Conservation (phyloP, 2,797 vertebrate species). For the Xenops minutus region DNA sequence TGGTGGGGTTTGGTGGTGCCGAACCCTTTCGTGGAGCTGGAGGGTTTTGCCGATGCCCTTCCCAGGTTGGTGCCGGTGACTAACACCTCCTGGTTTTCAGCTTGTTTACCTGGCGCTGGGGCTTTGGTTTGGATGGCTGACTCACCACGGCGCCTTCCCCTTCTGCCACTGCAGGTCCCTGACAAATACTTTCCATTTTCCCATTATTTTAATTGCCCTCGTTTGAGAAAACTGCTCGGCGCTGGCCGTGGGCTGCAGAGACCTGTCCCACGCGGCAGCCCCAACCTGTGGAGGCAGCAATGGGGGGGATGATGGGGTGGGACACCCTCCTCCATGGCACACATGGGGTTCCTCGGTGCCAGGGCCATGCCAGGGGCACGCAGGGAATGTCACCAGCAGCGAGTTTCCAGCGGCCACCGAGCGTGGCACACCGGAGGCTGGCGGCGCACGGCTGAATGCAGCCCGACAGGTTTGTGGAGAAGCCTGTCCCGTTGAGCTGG, state of each 20-base stretch:
- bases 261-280: background rate
- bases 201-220: conserved; percentile 27
- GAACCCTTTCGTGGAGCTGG: rapidly evolving
- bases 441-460: background rate
- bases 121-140: background rate
- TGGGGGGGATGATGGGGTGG: rapidly evolving
- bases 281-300: rapidly evolving
- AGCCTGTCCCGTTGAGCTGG: conserved; percentile 30
- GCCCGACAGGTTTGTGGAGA: conserved; percentile 29
- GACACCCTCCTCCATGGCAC: rapidly evolving
- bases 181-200: conserved; percentile 42
- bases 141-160: background rate
- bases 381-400: background rate
- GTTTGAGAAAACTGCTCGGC: background rate
- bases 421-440: background rate
- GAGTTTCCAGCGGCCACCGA: background rate
- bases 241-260: background rate
- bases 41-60: background rate
- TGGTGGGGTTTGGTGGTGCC: background rate
- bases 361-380: rapidly evolving
- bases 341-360: rapidly evolving
- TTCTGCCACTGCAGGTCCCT: background rate
- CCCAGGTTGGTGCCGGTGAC: background rate
- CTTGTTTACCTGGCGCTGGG: conserved; percentile 20
- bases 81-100: background rate